Evolutionary conservation across 2,797 vertebrate species (phyloP).

Genomic region (Sebastes goodei): DNA sequence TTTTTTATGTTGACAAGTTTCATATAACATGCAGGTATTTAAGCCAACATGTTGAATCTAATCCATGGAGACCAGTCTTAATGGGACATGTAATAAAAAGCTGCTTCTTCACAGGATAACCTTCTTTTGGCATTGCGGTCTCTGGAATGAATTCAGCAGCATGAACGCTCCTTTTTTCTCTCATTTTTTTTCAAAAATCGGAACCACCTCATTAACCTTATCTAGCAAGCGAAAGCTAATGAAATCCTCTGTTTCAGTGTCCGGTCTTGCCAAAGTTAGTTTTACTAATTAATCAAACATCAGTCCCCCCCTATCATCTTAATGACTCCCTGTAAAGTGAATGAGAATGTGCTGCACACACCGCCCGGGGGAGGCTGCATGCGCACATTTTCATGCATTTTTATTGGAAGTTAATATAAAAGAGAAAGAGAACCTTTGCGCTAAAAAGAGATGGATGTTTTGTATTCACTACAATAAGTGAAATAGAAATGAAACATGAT

Average conservation of each 20-base stretch:
- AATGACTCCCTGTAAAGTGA: conserved; percentile 61
- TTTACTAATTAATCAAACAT: conserved; percentile 79
- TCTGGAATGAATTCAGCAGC: conserved; percentile 51
- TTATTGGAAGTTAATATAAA: conserved; percentile 49
- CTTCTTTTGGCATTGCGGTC: conserved; percentile 41
- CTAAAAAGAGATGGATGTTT: conserved; percentile 34
- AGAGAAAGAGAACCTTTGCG: conserved; percentile 15
- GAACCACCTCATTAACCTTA: conserved; percentile 79
- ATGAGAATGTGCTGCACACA: conserved; percentile 49
- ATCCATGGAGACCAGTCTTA: not conserved
- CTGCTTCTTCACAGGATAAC: conserved; percentile 39
- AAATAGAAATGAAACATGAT: conserved; percentile 42
- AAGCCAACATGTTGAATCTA: conserved; percentile 10
- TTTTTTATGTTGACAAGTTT: not conserved
- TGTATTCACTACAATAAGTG: conserved; percentile 37
- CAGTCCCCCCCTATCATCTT: conserved; percentile 47
- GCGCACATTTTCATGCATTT: conserved; percentile 57
- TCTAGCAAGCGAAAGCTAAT: conserved; percentile 71
- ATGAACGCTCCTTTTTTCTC: conserved; percentile 33
- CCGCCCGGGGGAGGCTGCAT: conserved; percentile 29
- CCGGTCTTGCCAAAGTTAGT: conserved; percentile 67
- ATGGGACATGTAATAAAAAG: conserved; percentile 19
- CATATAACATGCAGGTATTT: not conserved
- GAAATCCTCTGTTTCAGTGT: conserved; percentile 69
- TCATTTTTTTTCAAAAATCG: conserved; percentile 27